Evolutionary conservation across 2,113 vertebrate genomes (phyloP).

Genomic region (Todiramphus chloris): DNA sequence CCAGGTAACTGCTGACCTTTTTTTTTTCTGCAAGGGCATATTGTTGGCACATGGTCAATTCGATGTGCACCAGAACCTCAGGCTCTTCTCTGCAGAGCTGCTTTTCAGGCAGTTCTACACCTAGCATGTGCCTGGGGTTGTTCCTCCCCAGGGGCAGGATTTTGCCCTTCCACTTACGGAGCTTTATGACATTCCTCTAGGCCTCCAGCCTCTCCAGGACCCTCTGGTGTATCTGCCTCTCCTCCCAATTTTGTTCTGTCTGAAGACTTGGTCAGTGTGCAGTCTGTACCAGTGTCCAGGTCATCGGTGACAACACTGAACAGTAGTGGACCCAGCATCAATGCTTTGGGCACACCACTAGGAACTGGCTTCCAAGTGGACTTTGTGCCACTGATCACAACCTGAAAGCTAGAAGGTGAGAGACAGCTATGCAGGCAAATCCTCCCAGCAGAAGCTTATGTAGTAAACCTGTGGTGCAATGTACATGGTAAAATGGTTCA

Average conservation of each 20-base stretch:
- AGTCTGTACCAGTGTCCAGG: not conserved
- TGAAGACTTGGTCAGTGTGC: not conserved
- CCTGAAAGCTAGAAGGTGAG: rapidly evolving
- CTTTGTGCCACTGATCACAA: not conserved
- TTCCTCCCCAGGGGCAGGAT: not conserved
- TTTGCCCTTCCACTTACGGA: not conserved
- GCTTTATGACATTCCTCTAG: not conserved
- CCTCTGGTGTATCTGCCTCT: not conserved
- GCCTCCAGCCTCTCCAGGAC: not conserved
- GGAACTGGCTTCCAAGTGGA: not conserved
- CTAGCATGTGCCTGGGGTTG: not conserved
- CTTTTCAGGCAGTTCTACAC: not conserved
- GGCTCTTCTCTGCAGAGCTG: not conserved
- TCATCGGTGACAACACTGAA: not conserved
- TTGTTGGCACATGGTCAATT: not conserved
- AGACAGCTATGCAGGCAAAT: not conserved
- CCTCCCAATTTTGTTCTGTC: not conserved
- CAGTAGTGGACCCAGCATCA: not conserved
- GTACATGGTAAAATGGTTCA: not conserved
- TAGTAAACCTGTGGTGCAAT: not conserved
- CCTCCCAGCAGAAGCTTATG: not conserved
- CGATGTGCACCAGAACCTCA: not conserved
- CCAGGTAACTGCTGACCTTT: not conserved
- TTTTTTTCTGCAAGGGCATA: not conserved
- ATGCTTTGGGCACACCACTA: rapidly evolving